These are phyloP conservation scores for Atrichornis clamosus DNA, from an alignment of 2,113 vertebrate species.

Conservation along the genomic window DNA sequence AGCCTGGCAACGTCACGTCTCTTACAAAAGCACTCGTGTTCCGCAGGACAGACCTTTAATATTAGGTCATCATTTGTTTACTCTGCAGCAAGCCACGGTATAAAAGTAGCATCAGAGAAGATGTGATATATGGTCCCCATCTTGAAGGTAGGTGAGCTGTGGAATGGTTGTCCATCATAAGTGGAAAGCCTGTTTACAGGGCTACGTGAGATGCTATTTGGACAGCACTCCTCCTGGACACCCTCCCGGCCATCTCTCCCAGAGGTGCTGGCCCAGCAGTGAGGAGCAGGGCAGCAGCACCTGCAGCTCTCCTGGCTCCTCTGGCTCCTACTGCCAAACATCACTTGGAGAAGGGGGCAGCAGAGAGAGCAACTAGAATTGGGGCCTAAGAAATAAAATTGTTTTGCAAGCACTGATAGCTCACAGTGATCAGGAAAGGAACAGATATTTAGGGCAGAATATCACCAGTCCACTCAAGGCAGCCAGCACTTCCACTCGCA, in stretches of 20 bases:
- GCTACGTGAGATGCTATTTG: background rate
- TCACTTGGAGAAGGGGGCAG: background rate
- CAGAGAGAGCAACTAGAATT: background rate
- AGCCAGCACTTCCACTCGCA: background rate
- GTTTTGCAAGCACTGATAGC: background rate
- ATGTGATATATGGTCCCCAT: background rate
- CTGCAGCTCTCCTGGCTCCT: background rate
- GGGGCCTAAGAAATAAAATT: background rate
- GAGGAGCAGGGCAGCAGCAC: background rate
- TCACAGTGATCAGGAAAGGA: background rate
- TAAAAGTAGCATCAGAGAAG: background rate
- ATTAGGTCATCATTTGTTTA: background rate
- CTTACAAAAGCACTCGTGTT: background rate
- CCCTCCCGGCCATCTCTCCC: background rate
- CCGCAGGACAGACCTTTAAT: background rate
- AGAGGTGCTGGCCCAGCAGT: rapidly evolving
- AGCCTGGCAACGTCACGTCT: background rate
- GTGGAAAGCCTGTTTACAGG: background rate
- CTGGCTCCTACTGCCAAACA: background rate
- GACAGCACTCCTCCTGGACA: background rate
- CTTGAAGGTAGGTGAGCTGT: background rate
- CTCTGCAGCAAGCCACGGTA: background rate
- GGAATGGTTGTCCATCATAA: background rate
- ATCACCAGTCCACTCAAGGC: background rate
- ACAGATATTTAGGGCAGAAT: background rate